Conservation (phyloP, 2,888 invertebrate species). For the Lasius fuliginosus region DNA sequence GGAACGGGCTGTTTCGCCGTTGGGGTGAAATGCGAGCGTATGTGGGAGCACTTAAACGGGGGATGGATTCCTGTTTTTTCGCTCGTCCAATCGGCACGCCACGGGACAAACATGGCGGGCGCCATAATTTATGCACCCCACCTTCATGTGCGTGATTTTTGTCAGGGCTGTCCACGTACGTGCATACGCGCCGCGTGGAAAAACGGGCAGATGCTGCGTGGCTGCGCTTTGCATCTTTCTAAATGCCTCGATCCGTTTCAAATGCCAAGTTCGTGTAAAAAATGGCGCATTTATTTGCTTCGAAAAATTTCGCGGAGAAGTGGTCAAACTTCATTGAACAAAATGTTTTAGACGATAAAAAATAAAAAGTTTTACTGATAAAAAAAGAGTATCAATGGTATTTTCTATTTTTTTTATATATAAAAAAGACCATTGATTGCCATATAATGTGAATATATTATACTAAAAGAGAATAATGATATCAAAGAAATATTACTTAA, state of each 20-base stretch:
- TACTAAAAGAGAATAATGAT: not conserved
- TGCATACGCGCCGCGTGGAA: slow-evolving; percentile 64
- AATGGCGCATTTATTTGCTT: not conserved
- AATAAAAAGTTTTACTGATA: no score
- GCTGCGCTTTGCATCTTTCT: slow-evolving; percentile 61
- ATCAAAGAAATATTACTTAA: not conserved
- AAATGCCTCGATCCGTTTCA: slow-evolving; percentile 57
- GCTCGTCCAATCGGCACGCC: slow-evolving; percentile 75
- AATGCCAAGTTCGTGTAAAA: slow-evolving; percentile 42
- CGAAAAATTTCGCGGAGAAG: not conserved
- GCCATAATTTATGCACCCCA: slow-evolving; percentile 80
- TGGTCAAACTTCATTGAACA: not conserved
- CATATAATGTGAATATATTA: not conserved
- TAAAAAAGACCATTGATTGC: not conserved
- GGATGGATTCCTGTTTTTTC: slow-evolving; percentile 74
- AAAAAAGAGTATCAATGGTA: not conserved
- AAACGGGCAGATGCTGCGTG: slow-evolving; percentile 71
- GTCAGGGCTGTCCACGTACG: slow-evolving; percentile 62
- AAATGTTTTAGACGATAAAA: not conserved
- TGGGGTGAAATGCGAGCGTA: slow-evolving; percentile 58
- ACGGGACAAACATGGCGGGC: slow-evolving; percentile 77
- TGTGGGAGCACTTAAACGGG: slow-evolving; percentile 66
- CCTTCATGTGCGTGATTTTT: slow-evolving; percentile 76
- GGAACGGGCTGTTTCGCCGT: slow-evolving; percentile 51
- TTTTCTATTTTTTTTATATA: slow-evolving; percentile 14